phyloP scores from a whole-genome alignment of 1,140 invertebrate genomes.

The Saxidomus purpurata region DNA sequence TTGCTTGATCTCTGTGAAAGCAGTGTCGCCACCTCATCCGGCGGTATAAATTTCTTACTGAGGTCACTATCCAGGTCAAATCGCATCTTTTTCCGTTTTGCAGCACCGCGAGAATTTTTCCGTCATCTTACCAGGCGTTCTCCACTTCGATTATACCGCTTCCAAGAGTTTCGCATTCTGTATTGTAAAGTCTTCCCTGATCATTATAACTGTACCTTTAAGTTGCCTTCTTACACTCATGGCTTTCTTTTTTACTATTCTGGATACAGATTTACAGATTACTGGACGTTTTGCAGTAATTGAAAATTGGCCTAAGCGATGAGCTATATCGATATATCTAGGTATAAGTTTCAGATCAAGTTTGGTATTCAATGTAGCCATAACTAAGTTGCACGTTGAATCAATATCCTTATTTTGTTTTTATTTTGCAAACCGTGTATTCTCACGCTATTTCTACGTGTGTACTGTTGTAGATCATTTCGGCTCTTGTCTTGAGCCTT shows the following conservation, averaged over 20 bases:
- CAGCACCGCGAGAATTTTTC: constrained; percentile 8
- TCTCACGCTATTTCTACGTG: neutral
- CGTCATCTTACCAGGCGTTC: constrained; percentile 11
- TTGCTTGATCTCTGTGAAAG: too few relatives aligned
- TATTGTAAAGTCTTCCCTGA: neutral
- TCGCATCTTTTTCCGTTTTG: neutral
- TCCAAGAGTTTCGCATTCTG: constrained; percentile 11
- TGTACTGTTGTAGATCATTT: constrained; percentile 25
- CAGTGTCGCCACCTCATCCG: neutral
- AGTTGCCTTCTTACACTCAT: neutral
- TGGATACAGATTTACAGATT: neutral
- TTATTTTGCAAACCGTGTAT: neutral
- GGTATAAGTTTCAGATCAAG: neutral
- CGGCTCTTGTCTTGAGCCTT: neutral
- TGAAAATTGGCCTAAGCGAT: neutral
- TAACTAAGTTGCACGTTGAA: neutral
- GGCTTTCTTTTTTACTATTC: neutral
- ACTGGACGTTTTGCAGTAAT: neutral
- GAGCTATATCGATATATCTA: constrained; percentile 6
- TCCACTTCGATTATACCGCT: neutral
- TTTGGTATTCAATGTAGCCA: neutral
- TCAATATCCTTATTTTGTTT: neutral
- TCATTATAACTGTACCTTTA: neutral
- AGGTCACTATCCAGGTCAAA: neutral
- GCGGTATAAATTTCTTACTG: neutral